These are phyloP conservation scores for Hyperopisus bebe DNA, from an alignment of 2,113 vertebrate genomes.

Conservation along the genomic window DNA sequence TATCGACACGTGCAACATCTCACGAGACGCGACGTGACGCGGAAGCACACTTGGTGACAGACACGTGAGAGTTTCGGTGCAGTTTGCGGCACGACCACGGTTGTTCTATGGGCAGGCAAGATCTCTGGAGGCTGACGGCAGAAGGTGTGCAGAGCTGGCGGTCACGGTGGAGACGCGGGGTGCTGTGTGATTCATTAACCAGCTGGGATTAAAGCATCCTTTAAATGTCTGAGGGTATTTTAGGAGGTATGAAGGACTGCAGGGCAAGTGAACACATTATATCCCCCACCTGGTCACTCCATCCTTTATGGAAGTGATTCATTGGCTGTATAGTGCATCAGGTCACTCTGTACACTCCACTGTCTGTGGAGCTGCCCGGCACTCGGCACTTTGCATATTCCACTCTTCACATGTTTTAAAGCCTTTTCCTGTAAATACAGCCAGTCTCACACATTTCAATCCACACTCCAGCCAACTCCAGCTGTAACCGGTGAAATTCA, in stretches of 20 bases:
- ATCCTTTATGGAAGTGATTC: background rate
- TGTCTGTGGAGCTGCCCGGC: background rate
- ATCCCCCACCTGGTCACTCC: background rate
- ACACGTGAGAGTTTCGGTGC: background rate
- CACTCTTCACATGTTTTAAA: background rate
- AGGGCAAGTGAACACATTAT: background rate
- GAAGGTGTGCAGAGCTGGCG: background rate
- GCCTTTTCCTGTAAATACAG: background rate
- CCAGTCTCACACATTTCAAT: background rate
- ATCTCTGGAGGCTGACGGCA: background rate
- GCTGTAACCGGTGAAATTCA: background rate
- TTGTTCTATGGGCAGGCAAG: background rate
- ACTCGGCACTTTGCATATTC: background rate
- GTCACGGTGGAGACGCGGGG: background rate
- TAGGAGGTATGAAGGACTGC: background rate
- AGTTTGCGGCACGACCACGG: background rate
- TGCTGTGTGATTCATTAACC: constrained; percentile 12
- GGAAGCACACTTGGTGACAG: background rate
- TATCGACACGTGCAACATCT: background rate
- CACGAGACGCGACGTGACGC: background rate
- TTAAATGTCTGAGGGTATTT: background rate
- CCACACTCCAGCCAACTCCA: background rate
- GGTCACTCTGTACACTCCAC: background rate
- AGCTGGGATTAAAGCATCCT: background rate
- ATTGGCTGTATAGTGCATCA: background rate